Evolutionary conservation across 2,113 vertebrate species (phyloP), one percentile per base, ranked within the genome.

Genomic region (Alethe castanea): DNA sequence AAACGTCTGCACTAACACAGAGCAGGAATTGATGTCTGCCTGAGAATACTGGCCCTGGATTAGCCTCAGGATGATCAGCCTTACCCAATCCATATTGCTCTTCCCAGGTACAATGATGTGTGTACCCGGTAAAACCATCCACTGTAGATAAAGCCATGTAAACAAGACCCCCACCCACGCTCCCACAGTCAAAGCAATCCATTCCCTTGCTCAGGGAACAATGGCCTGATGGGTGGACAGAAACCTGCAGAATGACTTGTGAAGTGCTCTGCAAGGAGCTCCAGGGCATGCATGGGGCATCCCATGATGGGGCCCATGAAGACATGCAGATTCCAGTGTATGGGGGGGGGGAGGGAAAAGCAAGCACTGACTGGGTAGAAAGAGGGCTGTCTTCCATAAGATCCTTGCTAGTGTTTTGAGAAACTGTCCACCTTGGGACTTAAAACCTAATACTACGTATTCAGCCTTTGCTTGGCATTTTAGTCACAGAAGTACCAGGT

Each of bases 211-310:
- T 89, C 48, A 9, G 50, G 16, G 74, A 89, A 90, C 90, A 95
- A 92, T 64, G 48, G 40, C 56, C 66, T 5, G 2, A 48, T 22
- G 40, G 25, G 18, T 57, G 69, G 31, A 66, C 72, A 94, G 69
- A 88, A 96, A 73, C 48, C 62, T 86, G 76, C 16, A 28, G 70
- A 93, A 90, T 19, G 65, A 88, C 88, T 73, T 78, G 72, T 88
- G n/a, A 96, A 96, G 26, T 81, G 79, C 72, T 67, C 81, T 8
- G 2, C 8, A 9, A 14, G 31, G 66, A 54, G 64, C 88, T 81
- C 57, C 67, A 2, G 79, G 90, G 76, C 38, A 92, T 35, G 64
- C 60, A 83, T 2, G 5, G 36, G n/a, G 40, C 36, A 77, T 66
- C 35, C 56, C 45, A 8, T 14, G 16, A 78, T 24, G 40, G 29